Conservation (phyloP, 1,140 invertebrate species). For the Lepeophtheirus salmonis region DNA sequence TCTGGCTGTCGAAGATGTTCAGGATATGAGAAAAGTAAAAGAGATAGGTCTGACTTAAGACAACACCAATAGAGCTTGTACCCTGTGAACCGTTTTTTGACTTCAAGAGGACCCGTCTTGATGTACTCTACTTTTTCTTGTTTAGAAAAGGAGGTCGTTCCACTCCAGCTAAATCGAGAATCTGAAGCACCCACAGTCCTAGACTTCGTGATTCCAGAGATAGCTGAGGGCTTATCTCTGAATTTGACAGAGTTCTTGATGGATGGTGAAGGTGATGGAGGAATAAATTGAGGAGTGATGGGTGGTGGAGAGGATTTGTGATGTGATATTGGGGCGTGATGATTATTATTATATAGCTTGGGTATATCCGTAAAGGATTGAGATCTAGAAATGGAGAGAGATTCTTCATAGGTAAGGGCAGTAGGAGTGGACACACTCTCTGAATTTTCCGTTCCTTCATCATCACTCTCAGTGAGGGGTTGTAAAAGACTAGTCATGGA, state of each 20-base stretch:
- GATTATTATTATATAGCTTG: too few species aligned
- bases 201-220: too few species aligned
- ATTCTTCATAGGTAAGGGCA: neutral
- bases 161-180: neutral
- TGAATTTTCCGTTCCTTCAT: neutral
- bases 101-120: neutral
- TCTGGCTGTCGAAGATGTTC: neutral
- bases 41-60: neutral
- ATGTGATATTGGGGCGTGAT: neutral
- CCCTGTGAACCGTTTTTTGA: neutral
- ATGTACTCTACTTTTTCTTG: neutral
- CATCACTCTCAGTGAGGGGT: neutral
- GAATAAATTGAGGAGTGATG: too few species aligned
- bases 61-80: neutral
- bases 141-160: neutral
- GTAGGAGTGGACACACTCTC: neutral
- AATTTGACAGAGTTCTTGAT: neutral
- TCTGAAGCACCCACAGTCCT: neutral
- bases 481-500: neutral
- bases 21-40: neutral
- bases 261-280: too few species aligned
- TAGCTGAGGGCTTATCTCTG: neutral
- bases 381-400: neutral
- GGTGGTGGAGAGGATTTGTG: neutral
- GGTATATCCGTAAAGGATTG: neutral